These are phyloP conservation scores for Taeniopygia guttata DNA, from an alignment of 2,797 vertebrate genomes.

Conservation along the genomic window DNA sequence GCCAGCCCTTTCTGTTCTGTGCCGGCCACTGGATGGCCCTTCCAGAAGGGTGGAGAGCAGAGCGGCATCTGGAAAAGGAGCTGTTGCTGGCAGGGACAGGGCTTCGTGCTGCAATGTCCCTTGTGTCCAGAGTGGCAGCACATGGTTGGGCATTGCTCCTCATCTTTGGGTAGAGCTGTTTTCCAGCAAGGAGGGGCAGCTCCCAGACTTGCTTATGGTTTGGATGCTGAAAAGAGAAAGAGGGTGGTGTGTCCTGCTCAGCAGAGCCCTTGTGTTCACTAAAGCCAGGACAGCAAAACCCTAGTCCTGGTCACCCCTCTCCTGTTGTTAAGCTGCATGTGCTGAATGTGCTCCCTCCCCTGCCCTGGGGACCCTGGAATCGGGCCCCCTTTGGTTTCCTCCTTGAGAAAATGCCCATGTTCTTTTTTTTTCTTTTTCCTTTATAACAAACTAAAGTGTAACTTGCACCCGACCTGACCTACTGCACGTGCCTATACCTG, in stretches of 20 bases:
- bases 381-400: background rate
- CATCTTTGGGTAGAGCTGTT: background rate
- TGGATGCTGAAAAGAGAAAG: background rate
- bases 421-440: conserved; percentile 54
- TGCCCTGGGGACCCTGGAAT: background rate
- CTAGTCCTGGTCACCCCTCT: background rate
- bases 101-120: background rate
- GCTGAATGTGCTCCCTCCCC: conserved; percentile 1
- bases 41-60: background rate
- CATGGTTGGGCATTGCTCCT: rapidly evolving
- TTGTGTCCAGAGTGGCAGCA: background rate
- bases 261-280: background rate
- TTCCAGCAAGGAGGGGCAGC: background rate
- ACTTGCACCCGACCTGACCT: conserved; percentile 61
- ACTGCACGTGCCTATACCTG: conserved; percentile 63
- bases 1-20: background rate
- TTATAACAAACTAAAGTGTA: conserved; percentile 70
- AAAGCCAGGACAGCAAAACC: conserved; percentile 70
- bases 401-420: conserved; percentile 33
- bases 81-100: background rate
- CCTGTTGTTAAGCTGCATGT: conserved; percentile 51
- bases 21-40: background rate
- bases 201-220: background rate
- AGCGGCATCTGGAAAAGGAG: background rate
- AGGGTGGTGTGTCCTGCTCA: background rate